phyloP scores from a whole-genome alignment of 2,113 vertebrate genomes.

The Halcyon senegalensis region DNA sequence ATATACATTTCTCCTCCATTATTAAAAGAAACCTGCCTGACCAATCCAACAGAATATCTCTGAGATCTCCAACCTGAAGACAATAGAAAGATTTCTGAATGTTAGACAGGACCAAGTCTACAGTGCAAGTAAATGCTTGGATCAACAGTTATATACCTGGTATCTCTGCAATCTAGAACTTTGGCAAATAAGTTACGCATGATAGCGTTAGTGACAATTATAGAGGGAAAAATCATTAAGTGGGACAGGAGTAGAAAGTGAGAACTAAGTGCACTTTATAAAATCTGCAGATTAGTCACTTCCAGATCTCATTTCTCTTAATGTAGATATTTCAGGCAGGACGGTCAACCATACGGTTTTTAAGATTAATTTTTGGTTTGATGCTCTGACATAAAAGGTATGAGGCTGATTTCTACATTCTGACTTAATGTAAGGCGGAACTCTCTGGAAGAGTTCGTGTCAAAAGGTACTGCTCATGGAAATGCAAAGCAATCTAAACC shows the following conservation, averaged over 20 bases:
- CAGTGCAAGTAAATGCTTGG: not conserved
- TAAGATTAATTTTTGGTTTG: not conserved
- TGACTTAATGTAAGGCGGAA: not conserved
- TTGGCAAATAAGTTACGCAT: not conserved
- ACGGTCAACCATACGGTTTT: not conserved
- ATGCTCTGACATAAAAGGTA: not conserved
- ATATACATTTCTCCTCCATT: not conserved
- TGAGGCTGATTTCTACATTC: not conserved
- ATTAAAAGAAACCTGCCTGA: conserved; percentile 2
- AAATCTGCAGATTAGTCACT: not conserved
- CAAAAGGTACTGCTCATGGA: not conserved
- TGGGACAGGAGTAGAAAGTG: not conserved
- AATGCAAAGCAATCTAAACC: conserved; percentile 7
- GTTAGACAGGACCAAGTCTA: not conserved
- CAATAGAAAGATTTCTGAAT: not conserved
- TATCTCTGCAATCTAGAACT: not conserved
- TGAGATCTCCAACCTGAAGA: not conserved
- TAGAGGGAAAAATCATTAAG: not conserved
- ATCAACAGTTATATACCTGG: not conserved
- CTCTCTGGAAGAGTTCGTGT: not conserved
- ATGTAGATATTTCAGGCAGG: not conserved
- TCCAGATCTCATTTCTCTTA: not conserved
- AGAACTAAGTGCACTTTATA: not conserved
- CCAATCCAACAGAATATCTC: not conserved
- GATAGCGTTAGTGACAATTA: not conserved